Percentiles rank a stretch among this genome's conserved stretches.
Conservation (phyloP, 2,797 vertebrate species). For the Sciurus carolinensis region DNA sequence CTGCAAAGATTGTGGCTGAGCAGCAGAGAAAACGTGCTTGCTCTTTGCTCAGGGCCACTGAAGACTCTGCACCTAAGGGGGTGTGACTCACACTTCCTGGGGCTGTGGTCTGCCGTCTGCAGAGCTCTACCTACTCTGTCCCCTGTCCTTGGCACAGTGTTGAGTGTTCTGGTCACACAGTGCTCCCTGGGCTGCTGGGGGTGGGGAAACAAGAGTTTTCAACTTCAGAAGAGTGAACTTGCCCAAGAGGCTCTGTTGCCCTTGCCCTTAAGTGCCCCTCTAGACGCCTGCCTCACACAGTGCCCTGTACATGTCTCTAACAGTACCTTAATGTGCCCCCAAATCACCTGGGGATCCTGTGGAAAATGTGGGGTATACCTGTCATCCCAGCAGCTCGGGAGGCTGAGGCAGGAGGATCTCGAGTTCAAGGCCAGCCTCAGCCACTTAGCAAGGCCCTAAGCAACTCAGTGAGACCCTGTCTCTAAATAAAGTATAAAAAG, state of each 20-base stretch:
- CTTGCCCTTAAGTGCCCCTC: not conserved
- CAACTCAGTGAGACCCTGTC: too few species aligned
- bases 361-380: not conserved
- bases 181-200: not conserved
- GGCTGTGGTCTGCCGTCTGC: not conserved
- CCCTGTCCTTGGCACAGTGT: not conserved
- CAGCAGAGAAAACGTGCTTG: not conserved
- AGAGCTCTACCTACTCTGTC: not conserved
- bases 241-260: too few species aligned
- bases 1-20: not conserved
- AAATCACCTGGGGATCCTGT: not conserved
- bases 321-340: not conserved
- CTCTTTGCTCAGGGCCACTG: not conserved
- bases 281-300: not conserved
- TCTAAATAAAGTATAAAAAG: too few species aligned
- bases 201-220: not conserved
- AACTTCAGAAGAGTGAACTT: not conserved
- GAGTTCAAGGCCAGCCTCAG: too few species aligned
- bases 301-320: not conserved
- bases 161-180: not conserved
- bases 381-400: too few species aligned
- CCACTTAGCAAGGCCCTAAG: too few species aligned
- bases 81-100: not conserved
- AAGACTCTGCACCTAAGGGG: fast-evolving
- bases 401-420: too few species aligned